Evolutionary conservation across 2,888 invertebrate genomes (phyloP).

Genomic region (Drosophila anomalata): DNA sequence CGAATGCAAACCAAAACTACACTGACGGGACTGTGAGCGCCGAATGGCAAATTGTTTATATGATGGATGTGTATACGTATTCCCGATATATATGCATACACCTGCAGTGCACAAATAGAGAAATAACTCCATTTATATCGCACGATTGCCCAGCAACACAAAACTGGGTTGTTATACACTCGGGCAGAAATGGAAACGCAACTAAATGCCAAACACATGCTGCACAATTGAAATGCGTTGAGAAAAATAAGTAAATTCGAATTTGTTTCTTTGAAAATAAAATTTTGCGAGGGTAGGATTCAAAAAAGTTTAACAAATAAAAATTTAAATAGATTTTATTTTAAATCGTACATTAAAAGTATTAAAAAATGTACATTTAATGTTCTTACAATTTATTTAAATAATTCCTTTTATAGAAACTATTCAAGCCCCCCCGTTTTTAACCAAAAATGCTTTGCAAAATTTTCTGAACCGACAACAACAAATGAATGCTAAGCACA

Average conservation of each 20-base stretch:
- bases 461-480: background rate
- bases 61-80: slow-evolving; percentile 48
- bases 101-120: slow-evolving; percentile 5
- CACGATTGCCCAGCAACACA: slow-evolving; percentile 55
- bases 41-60: slow-evolving; percentile 56
- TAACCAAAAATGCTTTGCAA: background rate
- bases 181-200: slow-evolving; percentile 25
- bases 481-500: slow-evolving; percentile 1
- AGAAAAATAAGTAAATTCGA: slow-evolving; percentile 13
- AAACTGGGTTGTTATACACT: slow-evolving; percentile 41
- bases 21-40: slow-evolving; percentile 46
- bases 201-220: slow-evolving; percentile 65
- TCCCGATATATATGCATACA: background rate
- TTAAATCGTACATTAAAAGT: too few species aligned
- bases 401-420: background rate
- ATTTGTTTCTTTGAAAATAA: background rate
- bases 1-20: slow-evolving; percentile 30
- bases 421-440: background rate
- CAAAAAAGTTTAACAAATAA: background rate
- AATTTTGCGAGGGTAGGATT: background rate
- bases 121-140: slow-evolving; percentile 55
- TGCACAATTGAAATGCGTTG: slow-evolving; percentile 43
- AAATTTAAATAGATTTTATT: background rate
- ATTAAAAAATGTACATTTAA: too few species aligned
- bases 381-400: too few species aligned